Percentiles rank a stretch among this genome's conserved stretches.
Conservation (phyloP, 1,140 invertebrate genomes). For the Orius insidiosus region DNA sequence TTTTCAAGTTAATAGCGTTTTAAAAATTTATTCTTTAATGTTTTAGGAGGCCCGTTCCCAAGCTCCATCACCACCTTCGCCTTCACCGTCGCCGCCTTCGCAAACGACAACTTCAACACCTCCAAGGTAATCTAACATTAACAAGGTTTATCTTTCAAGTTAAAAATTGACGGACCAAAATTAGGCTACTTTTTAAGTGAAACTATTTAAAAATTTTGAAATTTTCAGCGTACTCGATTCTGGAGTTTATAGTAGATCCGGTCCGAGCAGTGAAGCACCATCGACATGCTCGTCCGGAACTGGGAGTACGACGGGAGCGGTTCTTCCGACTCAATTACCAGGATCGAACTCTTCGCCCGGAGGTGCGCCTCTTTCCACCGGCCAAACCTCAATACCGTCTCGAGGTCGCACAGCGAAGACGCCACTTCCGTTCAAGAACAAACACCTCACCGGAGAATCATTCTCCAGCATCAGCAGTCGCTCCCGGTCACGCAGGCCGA, state of each 20-base stretch:
- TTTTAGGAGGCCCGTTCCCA: constrained; percentile 19
- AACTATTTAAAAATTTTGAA: too few relatives aligned
- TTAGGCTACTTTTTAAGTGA: too few relatives aligned
- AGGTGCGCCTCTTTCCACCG: not conserved
- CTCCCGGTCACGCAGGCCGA: constrained; percentile 19
- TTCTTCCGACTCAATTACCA: not conserved
- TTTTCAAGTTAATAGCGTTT: too few relatives aligned
- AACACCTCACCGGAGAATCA: constrained; percentile 1
- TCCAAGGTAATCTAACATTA: constrained; percentile 21
- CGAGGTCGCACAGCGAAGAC: constrained; percentile 6
- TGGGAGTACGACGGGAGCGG: not conserved
- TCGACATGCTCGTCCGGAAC: constrained; percentile 10
- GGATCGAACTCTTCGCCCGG: not conserved
- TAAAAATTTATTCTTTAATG: constrained; percentile 9
- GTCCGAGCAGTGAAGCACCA: constrained; percentile 7
- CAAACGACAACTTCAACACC: constrained; percentile 19
- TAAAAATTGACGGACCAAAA: too few relatives aligned
- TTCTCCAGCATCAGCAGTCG: constrained; percentile 19
- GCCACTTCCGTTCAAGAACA: not conserved
- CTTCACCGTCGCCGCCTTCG: constrained; percentile 17
- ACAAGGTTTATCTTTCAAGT: too few relatives aligned
- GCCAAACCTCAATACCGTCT: not conserved
- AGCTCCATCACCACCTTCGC: constrained; percentile 18
- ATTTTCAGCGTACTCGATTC: constrained; percentile 17
- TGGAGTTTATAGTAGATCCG: constrained; percentile 15